These are phyloP conservation scores for Poecilia picta DNA, from an alignment of 2,797 vertebrate species.

Conservation along the genomic window DNA sequence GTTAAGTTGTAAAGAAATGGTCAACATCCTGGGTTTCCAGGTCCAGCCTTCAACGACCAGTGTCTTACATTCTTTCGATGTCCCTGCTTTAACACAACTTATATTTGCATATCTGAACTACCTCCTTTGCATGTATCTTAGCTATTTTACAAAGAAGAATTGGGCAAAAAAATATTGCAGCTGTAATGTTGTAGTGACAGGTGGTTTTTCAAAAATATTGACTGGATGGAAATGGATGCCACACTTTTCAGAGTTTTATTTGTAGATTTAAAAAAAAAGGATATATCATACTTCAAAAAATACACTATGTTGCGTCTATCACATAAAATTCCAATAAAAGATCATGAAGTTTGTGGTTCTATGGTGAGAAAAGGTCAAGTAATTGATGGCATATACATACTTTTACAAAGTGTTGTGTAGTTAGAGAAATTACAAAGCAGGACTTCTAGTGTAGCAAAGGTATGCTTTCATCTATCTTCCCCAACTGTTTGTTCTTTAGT, in stretches of 20 bases:
- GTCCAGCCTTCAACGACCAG: background rate
- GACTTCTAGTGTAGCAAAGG: slow-evolving; percentile 25
- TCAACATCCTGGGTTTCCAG: background rate
- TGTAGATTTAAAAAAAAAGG: too few relatives aligned
- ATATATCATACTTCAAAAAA: background rate
- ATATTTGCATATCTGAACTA: background rate
- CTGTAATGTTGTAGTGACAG: background rate
- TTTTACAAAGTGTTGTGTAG: background rate
- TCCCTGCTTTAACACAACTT: background rate
- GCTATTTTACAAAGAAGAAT: background rate
- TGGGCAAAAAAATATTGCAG: background rate
- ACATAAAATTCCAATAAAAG: background rate
- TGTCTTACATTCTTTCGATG: background rate
- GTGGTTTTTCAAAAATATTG: background rate
- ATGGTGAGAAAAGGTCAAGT: background rate
- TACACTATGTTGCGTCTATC: background rate
- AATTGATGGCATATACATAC: background rate
- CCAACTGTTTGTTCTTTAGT: slow-evolving; percentile 25
- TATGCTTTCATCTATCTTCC: slow-evolving; percentile 16
- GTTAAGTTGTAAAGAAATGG: background rate
- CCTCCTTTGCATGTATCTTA: background rate
- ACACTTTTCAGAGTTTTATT: slow-evolving; percentile 1
- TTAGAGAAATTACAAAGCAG: background rate
- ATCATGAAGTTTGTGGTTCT: background rate
- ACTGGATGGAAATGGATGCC: background rate